phyloP scores from a whole-genome alignment of 2,113 vertebrate species.

The Octodon degus region DNA sequence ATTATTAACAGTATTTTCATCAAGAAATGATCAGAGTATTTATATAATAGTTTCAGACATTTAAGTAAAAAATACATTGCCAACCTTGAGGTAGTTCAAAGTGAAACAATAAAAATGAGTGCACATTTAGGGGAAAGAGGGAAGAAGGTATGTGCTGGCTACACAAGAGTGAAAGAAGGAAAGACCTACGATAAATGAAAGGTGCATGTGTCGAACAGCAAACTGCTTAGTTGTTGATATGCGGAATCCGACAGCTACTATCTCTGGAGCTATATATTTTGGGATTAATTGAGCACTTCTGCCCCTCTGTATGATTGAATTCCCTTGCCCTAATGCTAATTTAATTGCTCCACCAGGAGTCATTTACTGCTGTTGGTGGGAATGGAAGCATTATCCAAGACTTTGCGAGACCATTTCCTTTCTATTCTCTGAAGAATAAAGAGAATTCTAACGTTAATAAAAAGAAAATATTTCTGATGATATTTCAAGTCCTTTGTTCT shows the following conservation, averaged over 20 bases:
- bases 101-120: constrained; percentile 77
- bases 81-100: constrained; percentile 73
- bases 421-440: constrained; percentile 44
- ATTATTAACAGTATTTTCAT: constrained; percentile 59
- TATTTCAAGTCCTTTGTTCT: not conserved
- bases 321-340: constrained; percentile 59
- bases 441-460: constrained; percentile 18
- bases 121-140: constrained; percentile 65
- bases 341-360: constrained; percentile 62
- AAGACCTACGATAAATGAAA: constrained; percentile 49
- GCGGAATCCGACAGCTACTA: constrained; percentile 62
- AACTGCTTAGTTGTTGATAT: constrained; percentile 41
- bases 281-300: constrained; percentile 46
- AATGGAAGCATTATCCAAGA: constrained; percentile 44
- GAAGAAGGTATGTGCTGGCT: constrained; percentile 75
- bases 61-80: constrained; percentile 71
- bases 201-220: constrained; percentile 1
- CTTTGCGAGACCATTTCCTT: constrained; percentile 50
- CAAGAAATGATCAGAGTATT: constrained; percentile 67
- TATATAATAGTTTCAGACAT: constrained; percentile 69
- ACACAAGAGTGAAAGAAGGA: constrained; percentile 71
- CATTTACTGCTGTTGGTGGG: constrained; percentile 33
- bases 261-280: constrained; percentile 73
- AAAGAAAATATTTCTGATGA: constrained; percentile 53
- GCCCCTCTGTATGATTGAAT: constrained; percentile 16